phyloP scores from a whole-genome alignment of 2,113 vertebrate genomes.

The Calidris pygmaea region DNA sequence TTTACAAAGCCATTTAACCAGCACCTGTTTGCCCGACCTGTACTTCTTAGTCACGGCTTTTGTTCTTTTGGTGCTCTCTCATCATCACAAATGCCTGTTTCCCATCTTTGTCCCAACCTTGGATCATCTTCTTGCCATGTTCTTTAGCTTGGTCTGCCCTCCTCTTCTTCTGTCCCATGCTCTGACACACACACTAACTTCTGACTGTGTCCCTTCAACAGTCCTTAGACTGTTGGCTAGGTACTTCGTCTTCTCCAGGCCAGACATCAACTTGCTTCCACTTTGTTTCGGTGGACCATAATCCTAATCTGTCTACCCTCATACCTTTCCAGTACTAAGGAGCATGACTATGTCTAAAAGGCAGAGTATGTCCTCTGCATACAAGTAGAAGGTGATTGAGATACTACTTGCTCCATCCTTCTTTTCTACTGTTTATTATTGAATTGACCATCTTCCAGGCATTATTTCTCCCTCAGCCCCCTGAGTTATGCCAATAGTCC shows the following conservation, averaged over 20 bases:
- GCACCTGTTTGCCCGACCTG: not conserved
- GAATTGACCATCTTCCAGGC: not conserved
- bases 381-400: not conserved
- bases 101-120: not conserved
- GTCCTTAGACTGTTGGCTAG: not conserved
- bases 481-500: not conserved
- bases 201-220: not conserved
- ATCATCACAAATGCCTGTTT: not conserved
- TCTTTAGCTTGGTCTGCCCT: not conserved
- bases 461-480: not conserved
- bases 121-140: not conserved
- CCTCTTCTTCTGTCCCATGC: not conserved
- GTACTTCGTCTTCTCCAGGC: not conserved
- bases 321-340: not conserved
- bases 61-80: not conserved
- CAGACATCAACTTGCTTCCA: not conserved
- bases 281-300: not conserved
- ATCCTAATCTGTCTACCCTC: not conserved
- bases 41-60: not conserved
- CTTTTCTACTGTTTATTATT: not conserved
- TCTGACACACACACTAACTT: not conserved
- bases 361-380: not conserved
- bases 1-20: not conserved
- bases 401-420: not conserved
- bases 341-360: not conserved